Evolutionary conservation across 2,113 vertebrate species (phyloP).

Genomic region (Hippocampus zosterae): DNA sequence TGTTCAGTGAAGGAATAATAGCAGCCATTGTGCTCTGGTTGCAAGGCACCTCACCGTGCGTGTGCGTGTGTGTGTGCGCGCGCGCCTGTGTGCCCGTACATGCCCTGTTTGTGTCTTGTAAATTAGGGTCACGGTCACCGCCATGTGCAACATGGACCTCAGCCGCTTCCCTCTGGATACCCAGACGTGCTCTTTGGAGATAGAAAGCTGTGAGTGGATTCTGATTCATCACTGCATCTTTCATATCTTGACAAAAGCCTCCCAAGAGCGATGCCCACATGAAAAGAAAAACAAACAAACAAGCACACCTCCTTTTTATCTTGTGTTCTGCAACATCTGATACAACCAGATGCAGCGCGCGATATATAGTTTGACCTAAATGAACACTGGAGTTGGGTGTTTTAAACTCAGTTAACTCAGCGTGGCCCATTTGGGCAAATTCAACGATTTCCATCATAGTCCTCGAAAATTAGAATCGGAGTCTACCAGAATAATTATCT

Average conservation of each 20-base stretch:
- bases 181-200: constrained; percentile 94
- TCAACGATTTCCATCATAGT: background rate
- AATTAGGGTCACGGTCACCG: constrained; percentile 90
- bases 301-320: background rate
- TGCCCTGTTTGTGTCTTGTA: no score
- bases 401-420: background rate
- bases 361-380: background rate
- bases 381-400: background rate
- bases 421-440: background rate
- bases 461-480: background rate
- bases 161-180: constrained; percentile 96
- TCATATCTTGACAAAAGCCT: background rate
- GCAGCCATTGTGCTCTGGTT: background rate
- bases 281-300: background rate
- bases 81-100: no score
- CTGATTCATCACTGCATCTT: background rate
- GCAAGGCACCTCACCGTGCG: background rate
- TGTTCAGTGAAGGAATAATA: background rate
- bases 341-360: background rate
- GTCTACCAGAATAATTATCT: background rate
- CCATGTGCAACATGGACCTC: constrained; percentile 99
- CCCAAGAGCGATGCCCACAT: background rate
- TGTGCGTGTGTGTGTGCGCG: no score
- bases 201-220: constrained; percentile 94
- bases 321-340: background rate